Percentiles rank a stretch among this genome's conserved stretches.
Conservation (phyloP, 2,113 vertebrate genomes). For the Merops nubicus region DNA sequence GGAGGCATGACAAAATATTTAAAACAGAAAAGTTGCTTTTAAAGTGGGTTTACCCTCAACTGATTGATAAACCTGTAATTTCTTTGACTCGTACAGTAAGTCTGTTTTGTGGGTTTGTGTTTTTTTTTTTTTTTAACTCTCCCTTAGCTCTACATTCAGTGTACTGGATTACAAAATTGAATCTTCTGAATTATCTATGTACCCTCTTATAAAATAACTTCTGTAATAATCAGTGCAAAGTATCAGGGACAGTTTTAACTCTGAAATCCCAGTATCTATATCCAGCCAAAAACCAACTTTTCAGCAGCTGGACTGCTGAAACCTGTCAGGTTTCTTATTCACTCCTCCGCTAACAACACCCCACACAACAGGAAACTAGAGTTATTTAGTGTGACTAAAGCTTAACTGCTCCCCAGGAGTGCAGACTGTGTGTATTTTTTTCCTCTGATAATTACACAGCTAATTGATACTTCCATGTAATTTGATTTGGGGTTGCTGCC, state of each 20-base stretch:
- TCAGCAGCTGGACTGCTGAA: background rate
- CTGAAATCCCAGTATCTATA: background rate
- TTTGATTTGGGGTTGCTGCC: constrained; percentile 48
- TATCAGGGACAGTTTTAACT: background rate
- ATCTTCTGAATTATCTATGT: background rate
- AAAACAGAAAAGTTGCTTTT: background rate
- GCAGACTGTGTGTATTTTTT: background rate
- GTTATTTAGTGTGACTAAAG: constrained; percentile 35
- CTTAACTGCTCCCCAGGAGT: constrained; percentile 25
- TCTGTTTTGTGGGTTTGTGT: background rate
- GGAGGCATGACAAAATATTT: background rate
- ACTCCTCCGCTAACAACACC: background rate
- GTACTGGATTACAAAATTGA: background rate
- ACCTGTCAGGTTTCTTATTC: constrained; percentile 6
- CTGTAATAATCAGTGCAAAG: background rate
- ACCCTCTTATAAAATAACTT: background rate
- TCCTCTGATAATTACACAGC: constrained; percentile 19
- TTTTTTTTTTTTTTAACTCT: background rate
- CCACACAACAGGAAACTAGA: constrained; percentile 14
- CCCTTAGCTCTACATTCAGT: background rate
- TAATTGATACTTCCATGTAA: constrained; percentile 35
- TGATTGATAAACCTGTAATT: background rate
- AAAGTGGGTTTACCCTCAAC: background rate
- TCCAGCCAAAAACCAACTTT: background rate
- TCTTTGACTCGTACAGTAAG: background rate